Conservation (phyloP, 2,888 invertebrate species). For the Heteromyza rotundicornis region DNA sequence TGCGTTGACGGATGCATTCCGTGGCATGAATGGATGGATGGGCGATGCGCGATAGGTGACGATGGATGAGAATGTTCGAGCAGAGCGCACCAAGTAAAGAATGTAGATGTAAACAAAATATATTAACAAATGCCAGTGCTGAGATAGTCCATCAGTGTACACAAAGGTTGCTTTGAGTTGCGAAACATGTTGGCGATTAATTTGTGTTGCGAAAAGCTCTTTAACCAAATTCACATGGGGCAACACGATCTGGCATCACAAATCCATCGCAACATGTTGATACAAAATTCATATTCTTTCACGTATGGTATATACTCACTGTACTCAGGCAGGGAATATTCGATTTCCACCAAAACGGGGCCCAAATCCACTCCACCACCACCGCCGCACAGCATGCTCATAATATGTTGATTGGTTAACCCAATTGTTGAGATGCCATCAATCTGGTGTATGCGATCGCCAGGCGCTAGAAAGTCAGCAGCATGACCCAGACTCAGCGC, state of each 20-base stretch:
- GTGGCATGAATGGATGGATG: neutral
- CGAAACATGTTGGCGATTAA: too few relatives aligned
- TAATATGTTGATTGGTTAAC: slow-evolving; percentile 79
- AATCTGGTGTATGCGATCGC: slow-evolving; percentile 80
- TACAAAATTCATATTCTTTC: too few relatives aligned
- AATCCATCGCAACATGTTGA: slow-evolving; percentile 3
- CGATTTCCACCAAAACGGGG: slow-evolving; percentile 79
- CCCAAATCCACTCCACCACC: slow-evolving; percentile 67
- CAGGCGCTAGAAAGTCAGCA: slow-evolving; percentile 79
- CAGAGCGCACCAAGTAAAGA: slow-evolving; percentile 11
- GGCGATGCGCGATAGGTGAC: neutral
- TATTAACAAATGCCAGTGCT: slow-evolving; percentile 28
- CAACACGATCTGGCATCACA: too few relatives aligned
- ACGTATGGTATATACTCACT: slow-evolving; percentile 67
- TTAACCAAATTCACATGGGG: too few relatives aligned
- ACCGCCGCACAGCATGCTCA: slow-evolving; percentile 68
- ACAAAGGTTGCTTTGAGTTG: too few relatives aligned
- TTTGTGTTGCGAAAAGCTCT: too few relatives aligned
- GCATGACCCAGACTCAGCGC: slow-evolving; percentile 62
- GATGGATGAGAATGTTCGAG: slow-evolving; percentile 3
- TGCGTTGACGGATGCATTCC: neutral
- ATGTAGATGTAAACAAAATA: slow-evolving; percentile 15
- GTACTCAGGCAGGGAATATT: slow-evolving; percentile 82
- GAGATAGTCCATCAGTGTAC: too few relatives aligned
- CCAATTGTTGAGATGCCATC: slow-evolving; percentile 80